Evolutionary conservation across 2,888 invertebrate genomes (phyloP), one percentile per base, ranked within the genome.

Genomic region (Calameuta filiformis): DNA sequence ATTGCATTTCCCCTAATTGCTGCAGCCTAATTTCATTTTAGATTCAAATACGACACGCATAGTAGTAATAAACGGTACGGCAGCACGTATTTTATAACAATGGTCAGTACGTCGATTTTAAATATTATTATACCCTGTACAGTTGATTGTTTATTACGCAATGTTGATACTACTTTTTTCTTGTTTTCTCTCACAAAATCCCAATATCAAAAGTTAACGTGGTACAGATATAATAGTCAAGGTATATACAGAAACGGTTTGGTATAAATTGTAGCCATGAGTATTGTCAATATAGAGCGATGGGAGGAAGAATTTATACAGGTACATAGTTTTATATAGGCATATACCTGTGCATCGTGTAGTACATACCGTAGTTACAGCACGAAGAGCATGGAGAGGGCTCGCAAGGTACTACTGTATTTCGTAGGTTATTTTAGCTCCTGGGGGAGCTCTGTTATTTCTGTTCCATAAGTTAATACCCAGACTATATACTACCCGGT

Each of bases 391-490:
- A 56, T 56, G 9, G 2, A 56, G 56, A 56, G 9, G 56, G 23
- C 23, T 56, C 23, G 23, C 23, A 56, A 56, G 56, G 56, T 56
- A 56, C 23, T 23, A 56, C 56, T 23, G 23, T 9, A 56, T 56
- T 56, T 56, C 56, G 56, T 56, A 80, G 82, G 86, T 87, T 89
- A 89, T 89, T 89, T 88, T 82, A 80, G 84, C 85, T 82, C 81
- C 81, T 82, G 80, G 82, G 82, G 81, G 80, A 78, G 80, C 81
- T 9, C 86, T 85, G 89, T 87, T 89, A 87, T 89, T 89, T 89
- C 86, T 85, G 87, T 85, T 85, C 85, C 83, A 84, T 85, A 85
- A 86, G 85, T 87, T 88, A 86, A 84, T 87, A 86, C 85, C 79
- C 81, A 35, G 79, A 75, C 75, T 35, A 73, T 81, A 79, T 81